Evolutionary conservation across 2,888 invertebrate genomes (phyloP), one percentile per base, ranked within the genome.

Genomic region (Microchrysa polita): DNA sequence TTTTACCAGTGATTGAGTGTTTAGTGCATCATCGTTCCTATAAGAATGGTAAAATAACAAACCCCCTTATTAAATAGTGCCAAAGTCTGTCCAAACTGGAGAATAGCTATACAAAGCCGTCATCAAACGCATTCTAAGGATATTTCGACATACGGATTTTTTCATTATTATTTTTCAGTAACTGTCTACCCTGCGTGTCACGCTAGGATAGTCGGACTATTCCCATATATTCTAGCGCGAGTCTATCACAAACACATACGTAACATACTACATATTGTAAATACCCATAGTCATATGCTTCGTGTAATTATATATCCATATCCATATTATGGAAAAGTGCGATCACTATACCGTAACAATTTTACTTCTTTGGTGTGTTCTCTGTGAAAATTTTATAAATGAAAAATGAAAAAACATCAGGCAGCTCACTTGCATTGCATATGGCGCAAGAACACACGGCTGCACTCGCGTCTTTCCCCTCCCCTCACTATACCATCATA

Each of bases 281-380:
- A 59, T 59, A 23, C 57, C 14, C 14, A 27, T 10, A 23, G 2
- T 59, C n/a, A 16, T 14, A 20, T 57, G 14, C 57, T 5, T 22
- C 7, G 2, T 23, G 27, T 20, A 55, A 20, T 18, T 55, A 16
- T 55, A 18, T 55, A 59, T 27, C 59, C 22, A 23, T 59, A 7
- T 34, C 27, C 27, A 34, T 34, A 34, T n/a, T n/a, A n/a, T n/a
- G n/a, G n/a, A 9, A 14, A 18, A 61, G 23, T 16, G 61, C 40
- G 61, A 61, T 61, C 61, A 61, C 16, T 10, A 61, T 40, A 61
- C 61, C 61, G 61, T 61, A 61, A 61, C 61, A 34, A 40, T 40
- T 61, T 61, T 18, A 34, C 40, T n/a, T 61, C 27, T 27, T 5
- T 16, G 16, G n/a, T 57, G 20, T 57, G 22, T 34, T 61, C 61